Percentiles rank a stretch among this genome's conserved stretches.
Conservation (phyloP, 2,113 vertebrate species). For the Sturnus vulgaris region DNA sequence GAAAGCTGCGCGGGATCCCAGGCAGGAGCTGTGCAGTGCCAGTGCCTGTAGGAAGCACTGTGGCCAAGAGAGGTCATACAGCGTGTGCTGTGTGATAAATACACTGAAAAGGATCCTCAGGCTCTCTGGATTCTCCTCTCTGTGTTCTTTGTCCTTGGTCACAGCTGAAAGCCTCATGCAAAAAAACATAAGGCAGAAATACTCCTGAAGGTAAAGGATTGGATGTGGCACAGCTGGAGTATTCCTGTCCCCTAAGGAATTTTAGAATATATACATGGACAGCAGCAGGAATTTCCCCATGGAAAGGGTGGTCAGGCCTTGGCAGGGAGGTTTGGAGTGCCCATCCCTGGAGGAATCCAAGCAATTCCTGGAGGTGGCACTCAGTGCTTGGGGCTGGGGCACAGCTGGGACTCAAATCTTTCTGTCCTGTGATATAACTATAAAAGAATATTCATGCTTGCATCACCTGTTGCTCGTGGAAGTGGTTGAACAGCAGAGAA, state of each 20-base stretch:
- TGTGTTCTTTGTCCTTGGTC: not conserved
- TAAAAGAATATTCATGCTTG: not conserved
- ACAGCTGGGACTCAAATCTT: not conserved
- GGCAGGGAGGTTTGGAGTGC: not conserved
- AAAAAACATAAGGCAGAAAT: not conserved
- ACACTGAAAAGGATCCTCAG: not conserved
- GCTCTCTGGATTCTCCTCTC: not conserved
- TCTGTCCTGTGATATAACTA: not conserved
- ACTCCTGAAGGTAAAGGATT: not conserved
- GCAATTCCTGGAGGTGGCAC: rapidly evolving
- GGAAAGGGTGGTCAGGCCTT: not conserved
- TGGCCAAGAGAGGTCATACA: not conserved
- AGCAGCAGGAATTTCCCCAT: not conserved
- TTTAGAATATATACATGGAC: not conserved
- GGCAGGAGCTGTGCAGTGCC: not conserved
- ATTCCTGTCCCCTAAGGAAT: not conserved
- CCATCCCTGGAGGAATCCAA: not conserved
- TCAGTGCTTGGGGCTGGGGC: not conserved
- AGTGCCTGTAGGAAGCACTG: not conserved
- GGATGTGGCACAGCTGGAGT: not conserved
- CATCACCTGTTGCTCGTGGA: not conserved
- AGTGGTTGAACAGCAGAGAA: not conserved
- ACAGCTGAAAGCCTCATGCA: not conserved
- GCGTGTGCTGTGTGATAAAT: rapidly evolving
- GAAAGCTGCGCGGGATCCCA: not conserved